These are phyloP conservation scores for Choristoneura fumiferana DNA, from an alignment of 1,140 invertebrate genomes.

Conservation along the genomic window DNA sequence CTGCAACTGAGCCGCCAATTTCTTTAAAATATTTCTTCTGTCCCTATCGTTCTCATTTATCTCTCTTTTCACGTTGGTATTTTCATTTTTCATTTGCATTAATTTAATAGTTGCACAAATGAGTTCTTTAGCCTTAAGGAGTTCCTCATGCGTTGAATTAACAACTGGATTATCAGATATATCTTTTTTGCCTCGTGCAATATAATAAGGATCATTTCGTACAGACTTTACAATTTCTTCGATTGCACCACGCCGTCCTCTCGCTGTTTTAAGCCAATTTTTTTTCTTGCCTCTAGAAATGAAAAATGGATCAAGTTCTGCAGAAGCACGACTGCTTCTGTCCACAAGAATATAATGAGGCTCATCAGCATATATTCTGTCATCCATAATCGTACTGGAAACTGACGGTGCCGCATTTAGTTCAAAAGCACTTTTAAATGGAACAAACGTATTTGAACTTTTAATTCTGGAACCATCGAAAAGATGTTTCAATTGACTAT, in stretches of 20 bases:
- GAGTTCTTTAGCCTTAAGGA: constrained; percentile 53
- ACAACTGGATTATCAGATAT: constrained; percentile 25
- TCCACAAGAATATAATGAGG: constrained; percentile 68
- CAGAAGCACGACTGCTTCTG: constrained; percentile 58
- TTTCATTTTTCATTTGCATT: constrained; percentile 36
- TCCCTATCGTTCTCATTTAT: constrained; percentile 54
- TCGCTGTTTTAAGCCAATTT: constrained; percentile 38
- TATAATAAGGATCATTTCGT: constrained; percentile 68
- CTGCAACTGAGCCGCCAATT: constrained; percentile 61
- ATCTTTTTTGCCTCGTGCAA: constrained; percentile 66
- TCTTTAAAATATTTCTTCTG: constrained; percentile 61
- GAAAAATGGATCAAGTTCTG: constrained; percentile 64
- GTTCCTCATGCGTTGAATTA: constrained; percentile 36
- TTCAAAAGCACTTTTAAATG: constrained; percentile 24
- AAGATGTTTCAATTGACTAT: constrained; percentile 48
- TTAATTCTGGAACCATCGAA: constrained; percentile 31
- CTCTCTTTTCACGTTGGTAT: constrained; percentile 50
- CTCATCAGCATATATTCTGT: constrained; percentile 65
- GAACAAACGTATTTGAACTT: constrained; percentile 23
- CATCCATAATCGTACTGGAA: constrained; percentile 52
- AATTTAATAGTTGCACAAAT: constrained; percentile 59
- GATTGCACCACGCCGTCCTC: constrained; percentile 58
- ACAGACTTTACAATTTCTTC: constrained; percentile 68
- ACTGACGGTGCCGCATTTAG: constrained; percentile 31
- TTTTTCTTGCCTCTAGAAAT: constrained; percentile 68